phyloP scores from a whole-genome alignment of 1,140 invertebrate genomes.

The Drosophila truncata region DNA sequence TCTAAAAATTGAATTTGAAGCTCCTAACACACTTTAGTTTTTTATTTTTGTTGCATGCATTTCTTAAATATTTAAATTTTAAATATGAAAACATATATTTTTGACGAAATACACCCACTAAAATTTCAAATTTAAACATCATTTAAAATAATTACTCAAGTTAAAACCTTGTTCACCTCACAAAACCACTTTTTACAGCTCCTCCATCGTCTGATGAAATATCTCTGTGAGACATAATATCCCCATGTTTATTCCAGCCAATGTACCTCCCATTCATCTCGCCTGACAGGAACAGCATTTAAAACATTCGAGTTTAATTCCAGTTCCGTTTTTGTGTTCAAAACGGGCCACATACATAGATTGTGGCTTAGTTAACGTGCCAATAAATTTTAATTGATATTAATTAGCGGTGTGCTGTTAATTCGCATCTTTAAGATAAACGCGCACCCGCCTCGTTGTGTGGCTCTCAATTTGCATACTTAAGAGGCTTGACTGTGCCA shows the following conservation, averaged over 20 bases:
- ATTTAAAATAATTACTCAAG: neutral
- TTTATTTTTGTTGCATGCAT: too few relatives aligned
- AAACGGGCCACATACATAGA: slow-evolving; percentile 23
- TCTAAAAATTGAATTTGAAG: neutral
- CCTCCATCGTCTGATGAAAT: neutral
- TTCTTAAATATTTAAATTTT: neutral
- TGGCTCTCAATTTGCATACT: slow-evolving; percentile 60
- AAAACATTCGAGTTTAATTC: slow-evolving; percentile 27
- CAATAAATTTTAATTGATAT: slow-evolving; percentile 64
- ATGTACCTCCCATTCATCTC: slow-evolving; percentile 26
- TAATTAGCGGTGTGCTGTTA: slow-evolving; percentile 60
- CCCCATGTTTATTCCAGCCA: neutral
- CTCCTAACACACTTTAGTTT: too few relatives aligned
- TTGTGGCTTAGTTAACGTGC: slow-evolving; percentile 42
- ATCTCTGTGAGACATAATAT: slow-evolving; percentile 2
- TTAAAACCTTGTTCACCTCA: neutral
- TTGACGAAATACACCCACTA: neutral
- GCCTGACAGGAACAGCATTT: slow-evolving; percentile 20
- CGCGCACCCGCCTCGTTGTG: slow-evolving; percentile 34
- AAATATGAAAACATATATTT: neutral
- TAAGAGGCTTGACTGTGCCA: neutral
- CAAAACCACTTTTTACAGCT: neutral
- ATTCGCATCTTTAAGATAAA: slow-evolving; percentile 60
- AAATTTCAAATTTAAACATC: neutral
- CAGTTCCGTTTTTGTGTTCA: slow-evolving; percentile 37